Conservation (phyloP, 2,113 vertebrate species). For the Potamarius usumacintae region DNA sequence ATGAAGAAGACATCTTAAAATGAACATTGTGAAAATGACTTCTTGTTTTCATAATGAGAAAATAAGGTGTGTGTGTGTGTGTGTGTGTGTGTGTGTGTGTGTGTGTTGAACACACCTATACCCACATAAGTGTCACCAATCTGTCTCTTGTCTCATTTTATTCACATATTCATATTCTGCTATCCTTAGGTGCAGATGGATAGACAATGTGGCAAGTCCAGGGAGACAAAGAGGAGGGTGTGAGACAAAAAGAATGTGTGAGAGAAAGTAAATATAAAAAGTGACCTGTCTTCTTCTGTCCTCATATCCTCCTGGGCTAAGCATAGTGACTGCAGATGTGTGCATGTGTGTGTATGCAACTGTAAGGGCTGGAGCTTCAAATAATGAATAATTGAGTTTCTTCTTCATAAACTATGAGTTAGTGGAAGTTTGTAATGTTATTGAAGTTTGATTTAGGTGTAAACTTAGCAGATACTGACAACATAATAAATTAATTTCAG, state of each 20-base stretch:
- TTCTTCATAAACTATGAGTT: background rate
- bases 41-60: background rate
- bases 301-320: background rate
- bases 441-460: background rate
- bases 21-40: background rate
- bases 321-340: background rate
- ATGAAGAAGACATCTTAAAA: background rate
- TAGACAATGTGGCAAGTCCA: conserved; percentile 12
- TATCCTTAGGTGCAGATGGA: background rate
- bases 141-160: conserved; percentile 33
- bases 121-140: conserved; percentile 5
- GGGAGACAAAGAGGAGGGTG: conserved; percentile 9
- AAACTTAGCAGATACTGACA: background rate
- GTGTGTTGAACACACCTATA: background rate
- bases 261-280: conserved; percentile 17
- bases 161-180: conserved; percentile 34
- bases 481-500: background rate
- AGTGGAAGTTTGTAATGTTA: background rate
- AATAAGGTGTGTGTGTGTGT: conserved; percentile 20
- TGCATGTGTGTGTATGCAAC: background rate
- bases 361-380: background rate
- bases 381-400: background rate
- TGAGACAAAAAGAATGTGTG: conserved; percentile 2
- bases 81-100: conserved; percentile 27
- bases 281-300: background rate